Evolutionary conservation across 2,113 vertebrate genomes (phyloP).

Genomic region (Toxotes chatareus): DNA sequence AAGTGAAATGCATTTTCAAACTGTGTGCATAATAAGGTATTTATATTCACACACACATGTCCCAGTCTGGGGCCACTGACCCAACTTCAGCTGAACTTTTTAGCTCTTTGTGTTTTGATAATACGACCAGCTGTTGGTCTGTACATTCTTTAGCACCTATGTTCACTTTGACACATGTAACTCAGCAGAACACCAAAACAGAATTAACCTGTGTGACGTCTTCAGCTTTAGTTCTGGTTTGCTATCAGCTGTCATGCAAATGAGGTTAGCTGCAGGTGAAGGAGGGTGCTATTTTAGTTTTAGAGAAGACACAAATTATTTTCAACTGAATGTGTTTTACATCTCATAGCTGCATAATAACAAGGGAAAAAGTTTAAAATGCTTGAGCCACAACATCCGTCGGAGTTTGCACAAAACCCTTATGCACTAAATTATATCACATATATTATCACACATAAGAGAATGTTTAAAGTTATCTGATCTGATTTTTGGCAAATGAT

Average conservation of each 20-base stretch:
- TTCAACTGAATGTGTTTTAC: neutral
- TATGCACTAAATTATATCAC: too few species aligned
- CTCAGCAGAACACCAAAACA: neutral
- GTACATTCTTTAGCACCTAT: neutral
- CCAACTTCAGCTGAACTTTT: constrained; percentile 28
- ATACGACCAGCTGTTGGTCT: constrained; percentile 21
- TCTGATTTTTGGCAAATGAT: neutral
- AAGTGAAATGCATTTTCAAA: constrained; percentile 28
- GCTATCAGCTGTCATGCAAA: constrained; percentile 8
- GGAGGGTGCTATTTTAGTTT: too few species aligned
- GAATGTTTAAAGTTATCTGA: neutral
- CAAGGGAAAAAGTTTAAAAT: too few species aligned
- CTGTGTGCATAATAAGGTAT: constrained; percentile 61
- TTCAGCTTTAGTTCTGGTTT: neutral
- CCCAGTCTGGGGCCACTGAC: constrained; percentile 1
- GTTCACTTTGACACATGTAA: constrained; percentile 15
- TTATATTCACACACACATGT: constrained; percentile 55
- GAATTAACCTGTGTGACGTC: neutral
- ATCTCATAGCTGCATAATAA: neutral
- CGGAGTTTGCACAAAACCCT: neutral
- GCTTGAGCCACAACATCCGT: neutral
- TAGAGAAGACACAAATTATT: neutral
- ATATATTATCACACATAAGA: too few species aligned
- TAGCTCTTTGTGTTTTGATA: constrained; percentile 12
- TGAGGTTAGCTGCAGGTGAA: neutral